Evolutionary conservation across 2,888 invertebrate genomes (phyloP).

Genomic region (Bhutanitis thaidina): DNA sequence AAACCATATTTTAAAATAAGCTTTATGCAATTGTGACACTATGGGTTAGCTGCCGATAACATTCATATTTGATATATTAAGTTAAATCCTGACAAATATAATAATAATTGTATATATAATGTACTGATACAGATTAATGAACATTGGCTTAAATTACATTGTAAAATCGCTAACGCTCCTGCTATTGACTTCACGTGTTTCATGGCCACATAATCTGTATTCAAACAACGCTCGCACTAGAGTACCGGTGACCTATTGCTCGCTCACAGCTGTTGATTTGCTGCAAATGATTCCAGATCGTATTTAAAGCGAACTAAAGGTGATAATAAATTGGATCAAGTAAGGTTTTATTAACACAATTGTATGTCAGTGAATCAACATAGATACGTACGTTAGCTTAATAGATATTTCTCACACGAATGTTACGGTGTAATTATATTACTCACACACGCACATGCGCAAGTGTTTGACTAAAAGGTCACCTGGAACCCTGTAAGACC

Average conservation of each 20-base stretch:
- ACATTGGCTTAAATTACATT: no score
- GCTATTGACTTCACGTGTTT: background rate
- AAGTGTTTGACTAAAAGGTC: no score
- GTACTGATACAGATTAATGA: no score
- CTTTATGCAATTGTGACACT: no score
- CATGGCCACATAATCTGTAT: slow-evolving; percentile 10
- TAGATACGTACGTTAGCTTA: background rate
- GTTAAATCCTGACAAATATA: no score
- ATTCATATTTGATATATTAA: no score
- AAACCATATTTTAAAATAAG: no score
- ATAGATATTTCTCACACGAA: slow-evolving; percentile 4
- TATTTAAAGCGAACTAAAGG: background rate
- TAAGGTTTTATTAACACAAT: background rate
- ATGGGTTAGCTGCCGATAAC: no score
- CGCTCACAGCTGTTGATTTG: background rate
- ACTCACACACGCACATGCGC: background rate
- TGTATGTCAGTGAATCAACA: background rate
- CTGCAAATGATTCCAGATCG: background rate
- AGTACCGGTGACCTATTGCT: background rate
- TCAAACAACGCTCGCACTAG: slow-evolving; percentile 5
- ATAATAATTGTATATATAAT: no score
- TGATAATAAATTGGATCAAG: background rate
- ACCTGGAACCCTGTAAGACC: no score
- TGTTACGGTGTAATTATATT: background rate
- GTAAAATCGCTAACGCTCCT: no score